Evolutionary conservation across 2,888 invertebrate genomes (phyloP), one percentile per base, ranked within the genome.

Genomic region (Osmoderma eremita): DNA sequence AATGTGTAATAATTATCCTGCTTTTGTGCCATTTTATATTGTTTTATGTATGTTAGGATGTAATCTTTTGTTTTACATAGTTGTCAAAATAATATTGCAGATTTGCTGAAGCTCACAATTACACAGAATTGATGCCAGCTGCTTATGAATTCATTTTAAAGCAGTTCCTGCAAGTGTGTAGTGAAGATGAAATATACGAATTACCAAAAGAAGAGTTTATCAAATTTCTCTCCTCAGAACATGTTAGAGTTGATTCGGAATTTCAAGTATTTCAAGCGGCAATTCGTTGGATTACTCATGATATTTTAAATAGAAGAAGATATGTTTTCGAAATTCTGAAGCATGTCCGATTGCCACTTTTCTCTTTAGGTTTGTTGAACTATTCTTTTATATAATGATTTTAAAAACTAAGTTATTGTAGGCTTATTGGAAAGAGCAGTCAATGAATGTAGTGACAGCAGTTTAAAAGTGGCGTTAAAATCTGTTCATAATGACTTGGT

Each of bases 101-200:
- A 81, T 95, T 96, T 87, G 94, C 95, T 68, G 94, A 95, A 81
- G 90, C 91, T 63, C 94, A 95, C 83, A 92, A 92, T 80, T 93
- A 93, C 81, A 85, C 87, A 75, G 90, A 91, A 75, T 85, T 97
- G 76, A 88, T 90, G 75, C 88, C 89, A 75, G 90, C 90, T 78
- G 90, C 95, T 71, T 85, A 92, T 78, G 89, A 89, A 77, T 96
- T 90, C 83, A 92, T 95, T 72, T 90, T 93, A 82, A 88, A 89
- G 72, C 90, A 95, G 83, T 97, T 97, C 86, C 90, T 92, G 75
- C 86, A 90, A 83, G 91, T 95, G 50, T 86, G 87, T 50, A 83
- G 86, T 75, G 94, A 93, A 80, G 95, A 95, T 78, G 97, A 97
- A 83, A 90, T 94, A 78, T 85, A 92, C 70, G 93, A 94, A 75